These are phyloP conservation scores for Hesperophylax magnus DNA, from an alignment of 1,140 invertebrate genomes.

Conservation along the genomic window DNA sequence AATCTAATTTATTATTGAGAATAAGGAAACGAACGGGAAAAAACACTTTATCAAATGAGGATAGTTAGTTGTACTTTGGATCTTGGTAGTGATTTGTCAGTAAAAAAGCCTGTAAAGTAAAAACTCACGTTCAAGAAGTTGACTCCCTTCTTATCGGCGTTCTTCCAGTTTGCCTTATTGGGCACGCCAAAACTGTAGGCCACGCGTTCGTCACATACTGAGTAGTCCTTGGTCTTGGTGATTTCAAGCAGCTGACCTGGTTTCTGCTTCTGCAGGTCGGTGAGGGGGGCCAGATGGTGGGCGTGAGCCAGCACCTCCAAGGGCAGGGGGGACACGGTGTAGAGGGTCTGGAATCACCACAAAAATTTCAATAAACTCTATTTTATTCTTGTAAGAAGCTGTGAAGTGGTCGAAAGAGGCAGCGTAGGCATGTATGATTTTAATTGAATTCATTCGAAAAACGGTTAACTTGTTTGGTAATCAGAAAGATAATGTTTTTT, in stretches of 20 bases:
- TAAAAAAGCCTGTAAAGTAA: too few relatives aligned
- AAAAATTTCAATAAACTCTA: neutral
- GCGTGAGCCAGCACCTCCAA: constrained; percentile 65
- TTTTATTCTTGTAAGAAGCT: too few relatives aligned
- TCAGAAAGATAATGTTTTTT: neutral
- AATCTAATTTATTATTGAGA: too few relatives aligned
- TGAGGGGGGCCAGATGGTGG: constrained; percentile 71
- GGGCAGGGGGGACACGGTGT: constrained; percentile 74
- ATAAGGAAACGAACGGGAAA: too few relatives aligned
- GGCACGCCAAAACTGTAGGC: constrained; percentile 75
- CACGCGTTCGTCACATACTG: constrained; percentile 73
- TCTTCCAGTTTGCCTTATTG: constrained; percentile 69
- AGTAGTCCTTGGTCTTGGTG: constrained; percentile 78
- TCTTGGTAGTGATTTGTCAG: too few relatives aligned
- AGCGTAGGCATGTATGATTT: too few relatives aligned
- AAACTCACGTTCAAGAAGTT: constrained; percentile 71
- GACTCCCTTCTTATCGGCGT: constrained; percentile 70
- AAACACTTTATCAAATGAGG: too few relatives aligned
- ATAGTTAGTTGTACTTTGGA: too few relatives aligned
- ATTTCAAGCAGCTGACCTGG: constrained; percentile 73
- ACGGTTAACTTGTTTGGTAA: too few relatives aligned
- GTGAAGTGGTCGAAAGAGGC: too few relatives aligned
- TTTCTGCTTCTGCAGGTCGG: constrained; percentile 59
- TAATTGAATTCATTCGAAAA: too few relatives aligned
- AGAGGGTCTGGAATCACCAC: constrained; percentile 66